Evolutionary conservation across 1,140 invertebrate genomes (phyloP), one percentile per base, ranked within the genome.

Genomic region (Orius insidiosus): DNA sequence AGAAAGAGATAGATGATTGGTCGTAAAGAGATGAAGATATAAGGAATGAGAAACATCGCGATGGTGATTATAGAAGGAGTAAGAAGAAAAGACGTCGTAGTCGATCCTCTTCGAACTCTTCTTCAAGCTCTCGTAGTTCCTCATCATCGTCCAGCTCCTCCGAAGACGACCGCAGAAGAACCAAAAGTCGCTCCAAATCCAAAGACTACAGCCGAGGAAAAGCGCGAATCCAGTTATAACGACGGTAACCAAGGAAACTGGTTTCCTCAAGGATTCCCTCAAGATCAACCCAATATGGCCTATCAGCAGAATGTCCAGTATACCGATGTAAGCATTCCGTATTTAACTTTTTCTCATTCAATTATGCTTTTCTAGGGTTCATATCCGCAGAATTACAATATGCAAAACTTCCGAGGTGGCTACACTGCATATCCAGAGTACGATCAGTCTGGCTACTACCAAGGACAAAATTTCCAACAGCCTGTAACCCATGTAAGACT

Each of bases 301-400:
- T 39, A 16, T 9, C 7, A 42, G 40, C 19, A 42, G 18, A 9
- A 24, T 11, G 5, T 6, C 2, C 16, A 42, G 4, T 30, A 30
- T 13, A 18, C 40, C n/a, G 19, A 30, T 19, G 9, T 18, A 42
- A 30, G 40, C 11, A 13, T 18, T 18, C 6, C 11, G 18, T 30
- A 9, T 18, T 13, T 42, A 30, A 30, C 24, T 42, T 30, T 30
- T 30, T 16, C 40, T 30, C 2, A 18, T 10, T 18, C 38, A 40
- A 5, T 30, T 30, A 9, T 10, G 5, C 4, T 11, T 40, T 16
- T 30, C 11, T 30, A 42, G 40, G 40, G 40, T 1, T 30, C 16
- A 2, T 42, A 42, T 42, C 40, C 40, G 18, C 15, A 18, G 3
- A 42, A 42, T 30, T 42, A 18, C 30, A 18, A 42, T 24, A 11